Evolutionary conservation across 2,113 vertebrate genomes (phyloP), one percentile per base, ranked within the genome.

Genomic region (Octodon degus): DNA sequence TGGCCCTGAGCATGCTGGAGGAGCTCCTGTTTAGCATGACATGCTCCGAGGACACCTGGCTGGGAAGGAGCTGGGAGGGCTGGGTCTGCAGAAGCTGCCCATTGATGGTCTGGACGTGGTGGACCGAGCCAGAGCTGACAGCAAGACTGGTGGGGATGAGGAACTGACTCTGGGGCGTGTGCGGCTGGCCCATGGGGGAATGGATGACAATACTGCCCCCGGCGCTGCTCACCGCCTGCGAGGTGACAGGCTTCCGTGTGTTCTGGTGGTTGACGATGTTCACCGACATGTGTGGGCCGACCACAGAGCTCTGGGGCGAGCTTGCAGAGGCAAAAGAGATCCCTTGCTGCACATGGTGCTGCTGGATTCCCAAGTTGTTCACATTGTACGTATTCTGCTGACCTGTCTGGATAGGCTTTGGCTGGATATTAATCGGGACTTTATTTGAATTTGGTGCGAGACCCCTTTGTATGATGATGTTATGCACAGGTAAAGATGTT

Each of bases 381-480:
- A 99, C 98, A 90, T 98, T 99, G 98, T 99, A 99, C 22, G 99
- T 98, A 55, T 99, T 99, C 97, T 99, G 99, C 97, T 99, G 98
- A 88, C 99, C 99, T 95, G 99, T 98, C 95, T 99, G 99, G 94
- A 99, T 95, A 93, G 99, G 99, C 98, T 99, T 99, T 95, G 99
- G 99, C 98, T 99, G 99, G 97, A 99, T 99, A 97, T 98, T 99
- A 95, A 99, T 77, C 2, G 97, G 99, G 98, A 99, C 99, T 99
- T 99, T 99, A 94, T 98, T 98, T 55, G 98, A 98, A 97, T 98
- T 99, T 97, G 98, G 99, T 43, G 99, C 99, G 30, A 99, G 99
- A 89, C 99, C 99, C 98, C 99, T 99, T 86, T 99, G 99, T 97
- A 99, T 99, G 96, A 99, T 99, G 97, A 99, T 99, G 97, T 99